These are phyloP conservation scores for Drosophila anomalipes DNA, from an alignment of 2,888 invertebrate species.

Conservation along the genomic window DNA sequence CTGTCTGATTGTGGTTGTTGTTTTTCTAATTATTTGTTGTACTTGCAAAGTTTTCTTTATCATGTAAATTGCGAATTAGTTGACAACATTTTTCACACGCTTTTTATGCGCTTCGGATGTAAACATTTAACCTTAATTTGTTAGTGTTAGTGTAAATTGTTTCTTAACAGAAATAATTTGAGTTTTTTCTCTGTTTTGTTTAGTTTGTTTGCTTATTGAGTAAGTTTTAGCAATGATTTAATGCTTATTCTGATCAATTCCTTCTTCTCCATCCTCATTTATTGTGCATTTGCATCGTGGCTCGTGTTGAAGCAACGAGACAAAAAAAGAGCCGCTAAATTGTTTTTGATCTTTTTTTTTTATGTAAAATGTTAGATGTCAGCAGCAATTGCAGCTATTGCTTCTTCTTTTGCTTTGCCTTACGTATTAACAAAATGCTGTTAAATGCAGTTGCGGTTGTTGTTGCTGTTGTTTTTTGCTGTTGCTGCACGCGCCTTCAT, in stretches of 20 bases:
- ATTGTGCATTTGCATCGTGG: conserved; percentile 21
- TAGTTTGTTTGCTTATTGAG: conserved; percentile 8
- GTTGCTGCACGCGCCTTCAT: conserved; percentile 38
- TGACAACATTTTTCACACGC: conserved; percentile 75
- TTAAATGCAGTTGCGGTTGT: conserved; percentile 20
- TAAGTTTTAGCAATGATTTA: conserved; percentile 16
- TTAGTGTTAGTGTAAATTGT: conserved; percentile 23
- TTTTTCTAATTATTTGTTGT: conserved; percentile 60
- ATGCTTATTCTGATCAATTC: conserved; percentile 14
- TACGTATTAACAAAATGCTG: conserved; percentile 46
- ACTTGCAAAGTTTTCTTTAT: conserved; percentile 55
- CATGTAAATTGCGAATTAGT: conserved; percentile 69
- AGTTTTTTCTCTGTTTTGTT: neutral
- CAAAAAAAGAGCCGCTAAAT: conserved; percentile 48
- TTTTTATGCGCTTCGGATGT: conserved; percentile 75
- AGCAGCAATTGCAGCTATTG: conserved; percentile 6
- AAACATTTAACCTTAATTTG: conserved; percentile 73
- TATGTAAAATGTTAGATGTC: conserved; percentile 24
- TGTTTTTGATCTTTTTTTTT: conserved; percentile 20
- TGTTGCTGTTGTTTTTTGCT: conserved; percentile 21
- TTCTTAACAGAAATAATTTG: conserved; percentile 1
- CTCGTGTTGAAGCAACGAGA: conserved; percentile 36
- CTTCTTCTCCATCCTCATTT: conserved; percentile 23
- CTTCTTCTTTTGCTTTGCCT: conserved; percentile 25
- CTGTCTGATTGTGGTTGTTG: conserved; percentile 65